Conservation (phyloP, 2,888 invertebrate genomes). For the Lacanobia oleracea region DNA sequence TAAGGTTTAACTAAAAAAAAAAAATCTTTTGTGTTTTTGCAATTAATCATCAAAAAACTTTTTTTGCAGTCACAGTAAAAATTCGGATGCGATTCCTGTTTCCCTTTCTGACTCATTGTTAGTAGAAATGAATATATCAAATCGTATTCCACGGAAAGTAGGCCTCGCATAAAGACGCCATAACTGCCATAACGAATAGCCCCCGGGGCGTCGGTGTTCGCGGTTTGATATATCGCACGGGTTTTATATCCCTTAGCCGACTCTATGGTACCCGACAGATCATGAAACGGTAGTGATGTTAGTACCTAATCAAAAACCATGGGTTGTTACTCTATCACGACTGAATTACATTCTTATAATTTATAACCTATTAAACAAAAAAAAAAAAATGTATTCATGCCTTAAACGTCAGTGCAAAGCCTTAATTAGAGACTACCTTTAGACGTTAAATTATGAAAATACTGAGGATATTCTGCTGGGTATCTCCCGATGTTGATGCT, state of each 20-base stretch:
- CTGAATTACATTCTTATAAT: neutral
- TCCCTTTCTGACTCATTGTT: slow-evolving; percentile 30
- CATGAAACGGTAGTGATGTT: slow-evolving; percentile 8
- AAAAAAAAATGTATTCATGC: too few relatives aligned
- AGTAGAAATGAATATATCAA: slow-evolving; percentile 40
- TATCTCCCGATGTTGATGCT: too few relatives aligned
- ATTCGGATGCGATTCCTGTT: slow-evolving; percentile 6
- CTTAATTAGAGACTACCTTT: too few relatives aligned
- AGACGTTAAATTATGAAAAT: too few relatives aligned
- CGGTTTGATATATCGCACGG: slow-evolving; percentile 50
- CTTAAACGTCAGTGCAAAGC: too few relatives aligned
- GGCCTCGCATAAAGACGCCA: slow-evolving; percentile 53
- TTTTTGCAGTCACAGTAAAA: neutral
- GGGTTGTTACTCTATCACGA: slow-evolving; percentile 1
- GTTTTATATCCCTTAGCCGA: slow-evolving; percentile 31
- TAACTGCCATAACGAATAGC: slow-evolving; percentile 54
- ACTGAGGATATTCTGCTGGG: too few relatives aligned
- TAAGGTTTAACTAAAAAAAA: too few relatives aligned
- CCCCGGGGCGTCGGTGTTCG: slow-evolving; percentile 42
- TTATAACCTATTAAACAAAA: too few relatives aligned
- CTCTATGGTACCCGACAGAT: slow-evolving; percentile 34
- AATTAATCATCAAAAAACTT: neutral
- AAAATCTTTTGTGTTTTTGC: too few relatives aligned
- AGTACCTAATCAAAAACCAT: slow-evolving; percentile 22
- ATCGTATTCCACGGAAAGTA: slow-evolving; percentile 45